A percentile compares a stretch with the other conserved stretches of the same genome.
Conservation (phyloP, 2,797 vertebrate species). For the Oophaga sylvatica region DNA sequence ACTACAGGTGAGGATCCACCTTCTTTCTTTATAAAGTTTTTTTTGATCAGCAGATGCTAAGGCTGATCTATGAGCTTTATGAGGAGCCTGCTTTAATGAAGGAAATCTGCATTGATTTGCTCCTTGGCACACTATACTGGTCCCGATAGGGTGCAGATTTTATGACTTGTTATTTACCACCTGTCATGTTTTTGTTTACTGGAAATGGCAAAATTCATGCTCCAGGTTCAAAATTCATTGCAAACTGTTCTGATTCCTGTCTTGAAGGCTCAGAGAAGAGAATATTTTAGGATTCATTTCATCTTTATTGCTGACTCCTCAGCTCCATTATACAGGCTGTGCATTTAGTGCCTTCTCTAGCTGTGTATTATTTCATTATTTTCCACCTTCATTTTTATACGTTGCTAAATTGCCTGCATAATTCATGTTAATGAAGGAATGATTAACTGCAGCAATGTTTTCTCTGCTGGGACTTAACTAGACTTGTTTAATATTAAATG, state of each 20-base stretch:
- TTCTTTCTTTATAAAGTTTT: background rate
- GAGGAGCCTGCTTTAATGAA: background rate
- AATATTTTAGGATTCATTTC: background rate
- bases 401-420: background rate
- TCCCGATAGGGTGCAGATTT: background rate
- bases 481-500: conserved; percentile 9
- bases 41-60: background rate
- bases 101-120: background rate
- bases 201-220: background rate
- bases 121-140: background rate
- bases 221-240: background rate
- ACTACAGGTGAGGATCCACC: conserved; percentile 87
- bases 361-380: conserved; percentile 1
- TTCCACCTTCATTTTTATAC: background rate
- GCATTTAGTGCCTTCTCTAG: background rate
- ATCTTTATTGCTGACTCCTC: background rate
- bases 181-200: background rate
- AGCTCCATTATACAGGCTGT: background rate
- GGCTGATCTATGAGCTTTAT: background rate
- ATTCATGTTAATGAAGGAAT: conserved; percentile 15
- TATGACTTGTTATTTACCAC: background rate
- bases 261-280: background rate
- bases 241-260: background rate
- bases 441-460: conserved; percentile 11
- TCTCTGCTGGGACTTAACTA: background rate